A percentile compares a stretch with the other conserved stretches of the same genome.
Conservation (phyloP, 2,888 invertebrate species). For the Ditula angustiorana region DNA sequence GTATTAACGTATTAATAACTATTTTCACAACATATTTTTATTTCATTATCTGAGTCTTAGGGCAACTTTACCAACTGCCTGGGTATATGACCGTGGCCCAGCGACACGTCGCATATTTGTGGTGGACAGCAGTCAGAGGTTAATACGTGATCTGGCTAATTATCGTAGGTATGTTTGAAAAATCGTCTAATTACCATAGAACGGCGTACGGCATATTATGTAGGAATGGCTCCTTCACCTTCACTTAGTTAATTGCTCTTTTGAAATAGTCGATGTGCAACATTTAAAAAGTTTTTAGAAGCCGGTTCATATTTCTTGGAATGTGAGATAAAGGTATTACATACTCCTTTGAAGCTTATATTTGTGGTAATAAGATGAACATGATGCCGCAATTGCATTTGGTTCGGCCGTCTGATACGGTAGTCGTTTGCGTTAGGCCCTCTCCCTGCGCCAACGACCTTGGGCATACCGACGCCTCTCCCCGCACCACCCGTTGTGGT, state of each 20-base stretch:
- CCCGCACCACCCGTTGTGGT: no score
- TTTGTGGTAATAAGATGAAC: background rate
- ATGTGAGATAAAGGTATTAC: background rate
- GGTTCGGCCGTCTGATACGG: no score
- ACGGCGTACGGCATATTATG: constrained; percentile 6
- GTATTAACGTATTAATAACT: no score
- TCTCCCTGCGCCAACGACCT: no score
- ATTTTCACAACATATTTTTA: no score
- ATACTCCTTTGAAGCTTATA: background rate
- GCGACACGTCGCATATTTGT: background rate
- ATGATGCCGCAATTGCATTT: background rate
- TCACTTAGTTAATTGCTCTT: constrained; percentile 38
- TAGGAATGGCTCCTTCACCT: constrained; percentile 38
- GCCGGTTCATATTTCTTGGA: constrained; percentile 1
- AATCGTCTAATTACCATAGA: constrained; percentile 46
- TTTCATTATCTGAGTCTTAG: no score
- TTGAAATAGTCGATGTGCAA: constrained; percentile 35
- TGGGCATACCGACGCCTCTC: no score
- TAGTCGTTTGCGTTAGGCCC: no score
- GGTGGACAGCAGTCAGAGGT: constrained; percentile 56
- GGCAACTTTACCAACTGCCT: background rate
- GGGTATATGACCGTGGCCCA: background rate
- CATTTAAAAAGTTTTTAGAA: constrained; percentile 23
- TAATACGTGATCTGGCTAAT: constrained; percentile 65
- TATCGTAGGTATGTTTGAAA: constrained; percentile 53